Evolutionary conservation across 1,140 invertebrate genomes (phyloP), one percentile per base, ranked within the genome.

Genomic region (Drosophila carrolli): DNA sequence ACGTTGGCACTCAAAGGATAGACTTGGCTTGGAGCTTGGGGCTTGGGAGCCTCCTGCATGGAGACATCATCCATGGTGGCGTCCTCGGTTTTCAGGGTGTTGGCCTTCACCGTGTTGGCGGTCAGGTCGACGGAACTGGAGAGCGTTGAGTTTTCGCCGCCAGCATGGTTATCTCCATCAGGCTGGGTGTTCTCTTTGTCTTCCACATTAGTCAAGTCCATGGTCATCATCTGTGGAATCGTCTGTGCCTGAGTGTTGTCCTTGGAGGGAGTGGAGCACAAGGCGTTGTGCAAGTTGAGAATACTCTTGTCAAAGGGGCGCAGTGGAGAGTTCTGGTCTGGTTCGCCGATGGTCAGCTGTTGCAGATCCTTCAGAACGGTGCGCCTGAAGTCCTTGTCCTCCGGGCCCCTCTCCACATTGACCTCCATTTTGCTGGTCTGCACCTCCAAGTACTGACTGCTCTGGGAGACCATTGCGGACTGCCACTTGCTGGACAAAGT

Each of bases 231-330:
- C 10, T 43, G 35, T 6, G n/a, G 5, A 2, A 41, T n/a, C 9
- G 27, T 7, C 4, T 54, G 55, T 4, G 14, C 11, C 11, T 41
- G 23, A 1, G 53, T 27, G 1, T 27, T 46, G 29, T 48, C 76
- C 32, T 91, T 91, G 1, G 85, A 77, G 0, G 90, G 90, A 5
- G 90, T 91, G 13, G 90, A 91, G 46, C 82, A 65, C 8, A 85
- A 37, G 2, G 81, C 86, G 23, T 91, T 91, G 62, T 81, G 86
- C 47, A 78, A 73, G 16, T 76, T 76, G 0, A 91, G 10, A 6
- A 91, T 55, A 27, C 77, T 88, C 35, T 80, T 77, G 37, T 90
- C 83, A 43, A 91, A 75, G 1, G 86, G 80, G 11, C 83, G 71
- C 19, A 90, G 50, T 4, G 90, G 90, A 6, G 86, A 88, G 0